A percentile compares a stretch with the other conserved stretches of the same genome.
phyloP scores from a whole-genome alignment of 2,888 invertebrate species.

The Lasioglossum oenotherae region DNA sequence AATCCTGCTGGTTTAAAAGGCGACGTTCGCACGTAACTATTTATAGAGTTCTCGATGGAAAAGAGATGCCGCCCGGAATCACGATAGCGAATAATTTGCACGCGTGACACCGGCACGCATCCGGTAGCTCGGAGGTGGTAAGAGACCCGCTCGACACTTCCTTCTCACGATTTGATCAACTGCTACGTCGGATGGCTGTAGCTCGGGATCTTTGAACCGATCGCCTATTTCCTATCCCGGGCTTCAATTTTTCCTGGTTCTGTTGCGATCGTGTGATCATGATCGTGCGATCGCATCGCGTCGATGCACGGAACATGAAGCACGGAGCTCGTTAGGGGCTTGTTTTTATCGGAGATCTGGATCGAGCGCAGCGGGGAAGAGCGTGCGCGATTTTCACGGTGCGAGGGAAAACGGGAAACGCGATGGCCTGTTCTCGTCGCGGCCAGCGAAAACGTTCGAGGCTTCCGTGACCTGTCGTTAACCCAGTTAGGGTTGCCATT shows the following conservation, averaged over 20 bases:
- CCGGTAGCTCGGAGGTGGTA: neutral
- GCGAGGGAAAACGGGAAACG: constrained; percentile 8
- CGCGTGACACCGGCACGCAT: neutral
- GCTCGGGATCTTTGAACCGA: neutral
- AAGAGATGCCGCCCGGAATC: constrained; percentile 34
- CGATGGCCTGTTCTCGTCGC: constrained; percentile 37
- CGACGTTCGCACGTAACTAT: constrained; percentile 57
- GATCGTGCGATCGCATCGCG: neutral
- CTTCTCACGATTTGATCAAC: neutral
- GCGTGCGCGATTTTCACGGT: constrained; percentile 25
- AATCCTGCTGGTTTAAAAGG: constrained; percentile 54
- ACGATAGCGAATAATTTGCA: constrained; percentile 34
- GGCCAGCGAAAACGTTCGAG: constrained; percentile 69
- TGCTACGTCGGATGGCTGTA: neutral
- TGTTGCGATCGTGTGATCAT: neutral
- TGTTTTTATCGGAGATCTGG: neutral
- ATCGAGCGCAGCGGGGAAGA: constrained; percentile 8
- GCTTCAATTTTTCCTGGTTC: neutral
- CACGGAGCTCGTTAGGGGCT: neutral
- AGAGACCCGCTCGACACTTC: neutral
- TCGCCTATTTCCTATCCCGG: neutral
- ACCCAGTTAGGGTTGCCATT: constrained; percentile 74
- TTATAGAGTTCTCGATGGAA: constrained; percentile 54
- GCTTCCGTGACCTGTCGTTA: constrained; percentile 75
- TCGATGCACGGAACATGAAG: neutral